Conservation (phyloP, 1,140 invertebrate species). For the Sitophilus oryzae region DNA sequence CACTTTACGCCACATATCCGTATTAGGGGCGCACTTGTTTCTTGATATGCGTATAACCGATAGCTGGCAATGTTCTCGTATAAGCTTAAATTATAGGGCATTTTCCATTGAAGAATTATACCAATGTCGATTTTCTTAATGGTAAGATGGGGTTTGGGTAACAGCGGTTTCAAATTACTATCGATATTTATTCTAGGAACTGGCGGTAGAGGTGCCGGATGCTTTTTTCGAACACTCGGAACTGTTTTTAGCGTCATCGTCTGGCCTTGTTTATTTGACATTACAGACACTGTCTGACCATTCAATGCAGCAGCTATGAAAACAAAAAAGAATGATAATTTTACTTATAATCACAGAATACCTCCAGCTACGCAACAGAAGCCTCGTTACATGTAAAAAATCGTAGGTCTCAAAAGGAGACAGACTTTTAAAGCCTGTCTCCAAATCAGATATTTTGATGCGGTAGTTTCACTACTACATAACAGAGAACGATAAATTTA, state of each 20-base stretch:
- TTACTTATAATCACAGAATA: no score
- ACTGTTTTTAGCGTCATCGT: slow-evolving; percentile 25
- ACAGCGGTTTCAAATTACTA: slow-evolving; percentile 60
- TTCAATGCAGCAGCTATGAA: slow-evolving; percentile 27
- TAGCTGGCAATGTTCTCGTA: slow-evolving; percentile 75
- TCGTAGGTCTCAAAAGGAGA: no score
- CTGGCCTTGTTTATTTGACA: slow-evolving; percentile 25
- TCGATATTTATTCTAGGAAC: slow-evolving; percentile 46
- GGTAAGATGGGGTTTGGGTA: slow-evolving; percentile 63
- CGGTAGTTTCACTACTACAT: no score
- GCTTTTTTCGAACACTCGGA: slow-evolving; percentile 42
- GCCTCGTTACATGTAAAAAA: no score
- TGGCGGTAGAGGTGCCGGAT: slow-evolving; percentile 67
- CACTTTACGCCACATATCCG: slow-evolving; percentile 87
- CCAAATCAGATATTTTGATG: no score
- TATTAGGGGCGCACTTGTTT: slow-evolving; percentile 61
- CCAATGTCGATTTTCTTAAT: slow-evolving; percentile 76
- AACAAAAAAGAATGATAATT: no score
- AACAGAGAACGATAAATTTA: no score
- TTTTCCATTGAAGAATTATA: slow-evolving; percentile 90
- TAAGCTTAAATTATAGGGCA: slow-evolving; percentile 56
- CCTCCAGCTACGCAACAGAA: no score
- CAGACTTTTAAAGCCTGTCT: no score
- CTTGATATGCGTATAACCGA: slow-evolving; percentile 91
- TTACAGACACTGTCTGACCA: slow-evolving; percentile 27